These are phyloP conservation scores for Acanthopagrus latus DNA, from an alignment of 2,797 vertebrate species.

Conservation along the genomic window DNA sequence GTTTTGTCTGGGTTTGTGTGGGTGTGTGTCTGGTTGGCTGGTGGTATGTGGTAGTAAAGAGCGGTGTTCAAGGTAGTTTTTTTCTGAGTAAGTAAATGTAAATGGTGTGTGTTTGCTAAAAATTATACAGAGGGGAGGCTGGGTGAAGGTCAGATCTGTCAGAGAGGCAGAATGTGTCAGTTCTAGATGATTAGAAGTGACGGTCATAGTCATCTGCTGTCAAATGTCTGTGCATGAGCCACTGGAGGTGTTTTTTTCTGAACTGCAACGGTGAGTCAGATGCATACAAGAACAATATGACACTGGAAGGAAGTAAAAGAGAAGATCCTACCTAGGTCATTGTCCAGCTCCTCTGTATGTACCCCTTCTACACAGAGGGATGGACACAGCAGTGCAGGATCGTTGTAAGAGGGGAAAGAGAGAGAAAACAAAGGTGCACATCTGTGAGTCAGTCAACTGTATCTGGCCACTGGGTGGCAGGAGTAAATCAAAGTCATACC, in stretches of 20 bases:
- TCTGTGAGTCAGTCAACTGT: conserved; percentile 30
- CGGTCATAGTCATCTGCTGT: conserved; percentile 24
- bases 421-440: background rate
- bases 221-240: conserved; percentile 14
- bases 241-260: conserved; percentile 1
- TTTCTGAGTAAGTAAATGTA: background rate
- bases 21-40: conserved; percentile 10
- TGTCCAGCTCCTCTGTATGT: conserved; percentile 99
- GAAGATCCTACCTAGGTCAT: conserved; percentile 93
- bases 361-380: conserved; percentile 97
- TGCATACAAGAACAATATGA: conserved; percentile 1
- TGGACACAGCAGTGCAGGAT: conserved; percentile 79
- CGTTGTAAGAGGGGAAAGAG: conserved; percentile 15
- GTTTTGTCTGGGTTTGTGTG: background rate
- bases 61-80: conserved; percentile 1
- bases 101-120: conserved; percentile 12
- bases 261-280: background rate
- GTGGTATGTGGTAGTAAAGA: conserved; percentile 13
- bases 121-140: conserved; percentile 5
- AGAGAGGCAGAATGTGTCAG: conserved; percentile 29
- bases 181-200: conserved; percentile 39
- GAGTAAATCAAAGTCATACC: conserved; percentile 50
- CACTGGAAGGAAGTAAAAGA: background rate
- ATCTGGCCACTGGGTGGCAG: conserved; percentile 71
- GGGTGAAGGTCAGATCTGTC: conserved; percentile 42